phyloP scores from a whole-genome alignment of 2,888 invertebrate species.

The Epistrophella euchroma region DNA sequence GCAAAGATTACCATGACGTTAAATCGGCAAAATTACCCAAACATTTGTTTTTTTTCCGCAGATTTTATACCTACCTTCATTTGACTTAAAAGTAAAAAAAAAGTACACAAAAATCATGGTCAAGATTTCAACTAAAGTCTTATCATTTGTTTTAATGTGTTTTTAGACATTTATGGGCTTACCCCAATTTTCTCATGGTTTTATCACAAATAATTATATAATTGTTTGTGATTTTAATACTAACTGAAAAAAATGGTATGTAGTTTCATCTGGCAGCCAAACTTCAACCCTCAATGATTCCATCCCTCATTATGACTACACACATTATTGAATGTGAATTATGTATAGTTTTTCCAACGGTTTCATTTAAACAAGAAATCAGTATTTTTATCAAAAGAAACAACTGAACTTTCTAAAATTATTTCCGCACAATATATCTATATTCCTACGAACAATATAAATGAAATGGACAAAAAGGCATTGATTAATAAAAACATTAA shows the following conservation, averaged over 20 bases:
- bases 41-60: too few species aligned
- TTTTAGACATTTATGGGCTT: too few species aligned
- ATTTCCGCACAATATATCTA: slow-evolving; percentile 3
- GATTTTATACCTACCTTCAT: too few species aligned
- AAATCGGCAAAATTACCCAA: too few species aligned
- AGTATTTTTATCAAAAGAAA: not conserved
- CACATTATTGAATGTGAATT: not conserved
- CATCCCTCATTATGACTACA: not conserved
- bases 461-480: slow-evolving; percentile 15
- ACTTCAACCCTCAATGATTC: not conserved
- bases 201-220: too few species aligned
- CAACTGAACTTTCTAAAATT: slow-evolving; percentile 18
- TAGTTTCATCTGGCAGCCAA: not conserved
- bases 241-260: not conserved
- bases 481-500: slow-evolving; percentile 51
- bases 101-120: too few species aligned
- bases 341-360: not conserved
- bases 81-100: too few species aligned
- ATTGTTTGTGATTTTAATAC: too few species aligned
- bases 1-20: too few species aligned
- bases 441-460: not conserved
- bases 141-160: too few species aligned
- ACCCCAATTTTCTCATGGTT: too few species aligned
- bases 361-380: not conserved
- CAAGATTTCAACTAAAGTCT: too few species aligned